Evolutionary conservation across 2,113 vertebrate species (phyloP).

Genomic region (Spheniscus mendiculus): DNA sequence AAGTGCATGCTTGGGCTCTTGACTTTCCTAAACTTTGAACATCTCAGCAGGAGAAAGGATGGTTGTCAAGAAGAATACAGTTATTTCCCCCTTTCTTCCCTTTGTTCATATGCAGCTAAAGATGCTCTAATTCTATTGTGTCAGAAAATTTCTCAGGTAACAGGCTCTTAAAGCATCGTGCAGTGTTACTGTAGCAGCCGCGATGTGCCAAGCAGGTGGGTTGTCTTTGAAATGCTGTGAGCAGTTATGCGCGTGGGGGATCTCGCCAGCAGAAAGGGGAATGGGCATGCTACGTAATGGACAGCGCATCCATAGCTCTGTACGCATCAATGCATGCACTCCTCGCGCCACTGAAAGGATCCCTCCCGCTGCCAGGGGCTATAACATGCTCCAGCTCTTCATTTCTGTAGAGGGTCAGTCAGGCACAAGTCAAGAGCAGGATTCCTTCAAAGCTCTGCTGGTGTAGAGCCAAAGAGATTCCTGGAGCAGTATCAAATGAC

Average conservation of each 20-base stretch:
- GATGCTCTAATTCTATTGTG: background rate
- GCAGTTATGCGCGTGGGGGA: background rate
- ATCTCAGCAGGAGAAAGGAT: background rate
- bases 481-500: background rate
- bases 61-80: background rate
- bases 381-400: background rate
- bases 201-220: background rate
- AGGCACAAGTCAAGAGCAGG: background rate
- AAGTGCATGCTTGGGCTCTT: background rate
- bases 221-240: background rate
- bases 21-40: background rate
- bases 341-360: background rate
- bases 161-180: background rate
- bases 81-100: background rate
- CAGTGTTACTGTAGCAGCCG: background rate
- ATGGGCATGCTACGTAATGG: fast-evolving
- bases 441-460: background rate
- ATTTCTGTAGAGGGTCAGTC: background rate
- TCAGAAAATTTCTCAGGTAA: background rate
- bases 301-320: background rate
- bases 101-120: background rate
- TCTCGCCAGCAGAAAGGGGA: background rate
- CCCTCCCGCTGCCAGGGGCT: background rate
- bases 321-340: background rate
- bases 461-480: background rate